Base-by-base conservation (phyloP, 2,113 vertebrate genomes). In the Sitta europaea region DNA sequence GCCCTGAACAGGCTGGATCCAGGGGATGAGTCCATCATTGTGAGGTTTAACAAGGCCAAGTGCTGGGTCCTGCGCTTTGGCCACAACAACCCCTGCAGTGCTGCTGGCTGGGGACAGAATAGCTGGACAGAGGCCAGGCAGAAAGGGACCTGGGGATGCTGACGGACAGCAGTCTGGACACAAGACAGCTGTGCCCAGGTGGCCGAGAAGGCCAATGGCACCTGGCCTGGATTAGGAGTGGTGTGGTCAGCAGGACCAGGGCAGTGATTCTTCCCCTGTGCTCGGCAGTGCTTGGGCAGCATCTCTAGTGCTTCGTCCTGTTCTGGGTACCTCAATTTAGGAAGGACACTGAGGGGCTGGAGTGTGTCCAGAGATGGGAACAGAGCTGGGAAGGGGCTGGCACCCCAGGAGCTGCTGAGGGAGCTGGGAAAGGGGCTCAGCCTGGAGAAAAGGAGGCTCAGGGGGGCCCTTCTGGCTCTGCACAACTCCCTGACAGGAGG, bases 241-340 rank as follows among this genome's bases (percentile, higher is more conserved):
- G 11, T 33, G 68, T 47, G 48, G 23, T 40, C 68, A 54, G 48
- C 48, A 55, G 70, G 29, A 55, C 1, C 42, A 65, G 40, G 14
- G 40, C 19, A 33, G 48, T 2, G 28, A 48, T 55, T 84, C 7
- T 54, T 7, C 22, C 25, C 17, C n/a, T 72, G n/a, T 6, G 4
- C 17, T 43, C 0, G 1, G 20, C 36, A 31, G 21, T 71, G 29
- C 10, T 21, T 51, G 31, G 58, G n/a, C 48, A 0, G 0, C 6
- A 12, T 23, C 28, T 47, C 2, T 0, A 82, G 45, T 24, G 14
- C 50, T 65, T n/a, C n/a, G 23, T 20, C 29, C 50, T 19, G 18
- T 14, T 19, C 40, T n/a, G n/a, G 23, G 5, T 7, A 4, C 23
- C n/a, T 4, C 11, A 63, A 1, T 63, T 63, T 10, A 24, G n/a